Base-by-base conservation (phyloP, 2,888 invertebrate genomes). In the Ectemnius cavifrons region DNA sequence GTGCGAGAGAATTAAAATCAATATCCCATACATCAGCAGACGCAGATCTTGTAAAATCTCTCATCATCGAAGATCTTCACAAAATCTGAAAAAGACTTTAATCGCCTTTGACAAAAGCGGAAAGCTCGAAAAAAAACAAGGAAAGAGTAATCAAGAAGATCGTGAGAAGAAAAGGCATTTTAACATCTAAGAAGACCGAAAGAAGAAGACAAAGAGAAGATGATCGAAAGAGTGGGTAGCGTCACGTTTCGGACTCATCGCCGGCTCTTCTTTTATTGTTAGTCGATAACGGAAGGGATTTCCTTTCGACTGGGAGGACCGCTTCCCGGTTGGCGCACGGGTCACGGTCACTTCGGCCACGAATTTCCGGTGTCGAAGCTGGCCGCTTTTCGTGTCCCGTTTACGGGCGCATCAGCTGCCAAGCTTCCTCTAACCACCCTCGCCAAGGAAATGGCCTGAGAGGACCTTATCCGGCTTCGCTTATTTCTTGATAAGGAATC, bases 261-360 rank as follows among this genome's bases (percentile, higher is more conserved):
- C 75, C 73, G 60, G 82, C 63, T 60, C 71, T 70, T 37, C 37
- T 37, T 37, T 37, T 37, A 37, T 37, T 37, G 37, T 37, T 63
- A 70, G 67, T 69, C 80, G 82, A 80, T 80, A 81, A 81, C 80
- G 82, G 68, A 67, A 70, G 66, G 72, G 75, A 82, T 79, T 79
- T 81, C 79, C 77, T 72, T 71, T 72, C 73, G 61, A 27, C 58
- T 73, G 28, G 70, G 67, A 78, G 74, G 62, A 82, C 71, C 76
- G 77, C 58, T 79, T 73, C 62, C 60, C 58, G 73, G 66, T 73
- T 52, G 52, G 14, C 52, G 75, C 57, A 71, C 73, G 59, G 52
- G 47, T 8, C 65, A 70, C 56, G 77, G 68, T 69, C 74, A 45
- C 74, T 71, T 70, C 63, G 71, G 64, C 82, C 81, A 72, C 80